A percentile compares a stretch with the other conserved stretches of the same genome.
Conservation (phyloP, 2,113 vertebrate genomes). For the Bambusicola thoracicus region DNA sequence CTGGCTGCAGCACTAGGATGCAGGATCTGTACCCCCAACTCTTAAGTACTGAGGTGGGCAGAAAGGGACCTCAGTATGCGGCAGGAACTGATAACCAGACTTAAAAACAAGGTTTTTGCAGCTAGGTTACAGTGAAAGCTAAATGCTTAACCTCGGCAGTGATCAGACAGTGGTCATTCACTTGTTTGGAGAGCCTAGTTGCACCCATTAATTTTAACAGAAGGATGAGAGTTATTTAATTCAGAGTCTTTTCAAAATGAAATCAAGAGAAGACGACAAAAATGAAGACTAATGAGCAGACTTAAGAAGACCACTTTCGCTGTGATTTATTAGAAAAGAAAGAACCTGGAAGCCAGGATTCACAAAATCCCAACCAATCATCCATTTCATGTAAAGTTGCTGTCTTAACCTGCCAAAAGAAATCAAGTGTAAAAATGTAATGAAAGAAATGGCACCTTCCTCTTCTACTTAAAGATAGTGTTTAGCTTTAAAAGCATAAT, state of each 20-base stretch:
- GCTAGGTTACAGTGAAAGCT: not conserved
- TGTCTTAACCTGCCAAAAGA: conserved; percentile 64
- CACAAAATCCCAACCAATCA: conserved; percentile 55
- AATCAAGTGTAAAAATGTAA: conserved; percentile 69
- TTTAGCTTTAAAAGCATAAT: conserved; percentile 59
- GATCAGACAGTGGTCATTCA: not conserved
- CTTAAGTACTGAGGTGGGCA: not conserved
- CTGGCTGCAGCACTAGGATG: not conserved
- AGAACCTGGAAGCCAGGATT: conserved; percentile 63
- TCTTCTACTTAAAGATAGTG: conserved; percentile 42
- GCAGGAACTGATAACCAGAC: not conserved
- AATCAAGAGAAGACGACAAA: conserved; percentile 17
- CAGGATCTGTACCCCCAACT: not conserved
- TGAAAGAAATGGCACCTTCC: conserved; percentile 57
- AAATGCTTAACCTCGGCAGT: not conserved
- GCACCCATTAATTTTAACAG: not conserved
- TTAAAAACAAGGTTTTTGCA: conserved; percentile 11
- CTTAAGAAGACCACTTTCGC: conserved; percentile 40
- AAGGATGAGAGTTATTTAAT: conserved; percentile 6
- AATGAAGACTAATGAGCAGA: conserved; percentile 48
- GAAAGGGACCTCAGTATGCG: not conserved
- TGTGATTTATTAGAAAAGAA: conserved; percentile 65
- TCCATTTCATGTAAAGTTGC: conserved; percentile 57
- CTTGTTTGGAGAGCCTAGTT: not conserved
- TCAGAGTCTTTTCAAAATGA: not conserved